Conservation (phyloP, 92 coral and sea anemone genomes). For the Porites lobata region DNA sequence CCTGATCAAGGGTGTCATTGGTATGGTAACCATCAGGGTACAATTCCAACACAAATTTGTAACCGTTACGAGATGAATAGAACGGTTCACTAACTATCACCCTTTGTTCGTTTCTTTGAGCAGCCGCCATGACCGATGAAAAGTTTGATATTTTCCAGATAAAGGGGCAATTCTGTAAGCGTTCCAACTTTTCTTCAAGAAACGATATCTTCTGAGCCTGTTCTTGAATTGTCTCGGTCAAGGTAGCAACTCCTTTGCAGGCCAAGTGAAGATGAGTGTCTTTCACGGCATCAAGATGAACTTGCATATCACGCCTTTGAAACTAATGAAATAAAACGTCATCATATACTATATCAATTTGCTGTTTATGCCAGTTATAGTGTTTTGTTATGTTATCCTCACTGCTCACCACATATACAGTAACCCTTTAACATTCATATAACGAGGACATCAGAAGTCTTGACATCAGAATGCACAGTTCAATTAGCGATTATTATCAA, state of each 20-base stretch:
- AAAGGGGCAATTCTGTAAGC: slow-evolving; percentile 40
- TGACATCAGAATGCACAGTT: too few relatives aligned
- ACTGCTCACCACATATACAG: too few relatives aligned
- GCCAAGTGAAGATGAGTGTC: slow-evolving; percentile 41
- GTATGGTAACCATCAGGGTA: slow-evolving; percentile 40
- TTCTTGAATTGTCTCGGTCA: slow-evolving; percentile 40
- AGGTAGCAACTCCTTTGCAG: slow-evolving; percentile 16
- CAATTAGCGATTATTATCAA: too few relatives aligned
- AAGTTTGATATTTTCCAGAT: slow-evolving; percentile 55
- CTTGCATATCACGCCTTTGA: slow-evolving; percentile 43
- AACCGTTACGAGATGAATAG: slow-evolving; percentile 33
- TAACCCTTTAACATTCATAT: too few relatives aligned
- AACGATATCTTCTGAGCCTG: slow-evolving; percentile 22
- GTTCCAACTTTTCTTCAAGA: slow-evolving; percentile 34
- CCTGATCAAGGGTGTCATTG: not conserved
- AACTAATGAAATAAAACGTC: not conserved
- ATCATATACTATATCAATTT: too few relatives aligned
- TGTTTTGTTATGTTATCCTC: too few relatives aligned
- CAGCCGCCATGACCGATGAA: slow-evolving; percentile 23
- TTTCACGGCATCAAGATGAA: slow-evolving; percentile 31
- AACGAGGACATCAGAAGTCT: too few relatives aligned
- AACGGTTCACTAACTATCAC: slow-evolving; percentile 42
- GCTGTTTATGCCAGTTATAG: too few relatives aligned
- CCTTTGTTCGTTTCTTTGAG: slow-evolving; percentile 7
- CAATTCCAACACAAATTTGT: slow-evolving; percentile 29